These are phyloP conservation scores for Pedetes capensis DNA, from an alignment of 2,113 vertebrate species.

Conservation along the genomic window DNA sequence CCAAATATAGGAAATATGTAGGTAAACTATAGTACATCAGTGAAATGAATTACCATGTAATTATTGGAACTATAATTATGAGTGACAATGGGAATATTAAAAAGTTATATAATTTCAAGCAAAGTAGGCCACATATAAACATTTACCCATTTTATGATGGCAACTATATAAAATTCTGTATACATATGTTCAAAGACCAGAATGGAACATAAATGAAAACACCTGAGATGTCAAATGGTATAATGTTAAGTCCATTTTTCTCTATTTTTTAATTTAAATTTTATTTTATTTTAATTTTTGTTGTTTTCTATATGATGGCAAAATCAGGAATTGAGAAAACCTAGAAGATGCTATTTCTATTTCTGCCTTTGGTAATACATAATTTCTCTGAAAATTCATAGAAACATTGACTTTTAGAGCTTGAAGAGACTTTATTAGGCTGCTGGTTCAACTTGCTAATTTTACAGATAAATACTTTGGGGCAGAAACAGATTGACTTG, in stretches of 20 bases:
- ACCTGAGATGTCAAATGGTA: not conserved
- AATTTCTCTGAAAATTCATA: slow-evolving; percentile 33
- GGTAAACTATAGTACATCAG: not conserved
- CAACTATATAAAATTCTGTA: slow-evolving; percentile 1
- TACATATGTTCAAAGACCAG: not conserved
- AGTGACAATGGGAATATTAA: not conserved
- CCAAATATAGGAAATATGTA: slow-evolving; percentile 16
- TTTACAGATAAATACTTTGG: slow-evolving; percentile 32
- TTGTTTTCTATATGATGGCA: slow-evolving; percentile 23
- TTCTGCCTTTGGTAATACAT: slow-evolving; percentile 23
- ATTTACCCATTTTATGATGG: slow-evolving; percentile 10
- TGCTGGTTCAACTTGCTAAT: slow-evolving; percentile 11
- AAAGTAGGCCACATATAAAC: slow-evolving; percentile 21
- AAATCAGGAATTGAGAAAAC: slow-evolving; percentile 22
- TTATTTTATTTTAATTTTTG: slow-evolving; percentile 45
- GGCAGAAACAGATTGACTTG: slow-evolving; percentile 11
- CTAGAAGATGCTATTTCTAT: not conserved
- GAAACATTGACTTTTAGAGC: slow-evolving; percentile 19
- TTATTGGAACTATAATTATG: slow-evolving; percentile 1
- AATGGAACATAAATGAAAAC: slow-evolving; percentile 19
- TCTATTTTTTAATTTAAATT: slow-evolving; percentile 32
- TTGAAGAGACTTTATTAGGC: not conserved
- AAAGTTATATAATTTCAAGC: not conserved
- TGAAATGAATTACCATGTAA: not conserved
- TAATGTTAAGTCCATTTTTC: not conserved